Evolutionary conservation across 1,140 invertebrate species (phyloP).

Genomic region (Drosophila obscura): DNA sequence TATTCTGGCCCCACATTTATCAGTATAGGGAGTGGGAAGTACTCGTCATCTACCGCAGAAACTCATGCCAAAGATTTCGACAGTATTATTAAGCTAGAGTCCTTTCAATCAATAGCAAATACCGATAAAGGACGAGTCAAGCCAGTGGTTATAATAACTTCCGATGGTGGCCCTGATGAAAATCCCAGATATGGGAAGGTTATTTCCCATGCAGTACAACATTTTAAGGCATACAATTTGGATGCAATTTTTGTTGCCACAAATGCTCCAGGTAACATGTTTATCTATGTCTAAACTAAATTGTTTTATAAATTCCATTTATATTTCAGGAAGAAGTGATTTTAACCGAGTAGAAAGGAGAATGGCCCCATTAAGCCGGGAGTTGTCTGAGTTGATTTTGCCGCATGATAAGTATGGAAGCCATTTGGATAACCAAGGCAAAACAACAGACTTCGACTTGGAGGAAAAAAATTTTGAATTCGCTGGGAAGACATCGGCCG

Average conservation of each 20-base stretch:
- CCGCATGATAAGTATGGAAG: constrained; percentile 4
- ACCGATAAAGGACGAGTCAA: constrained; percentile 36
- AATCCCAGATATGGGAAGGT: constrained; percentile 82
- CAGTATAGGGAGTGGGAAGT: too few relatives aligned
- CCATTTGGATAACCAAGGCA: too few relatives aligned
- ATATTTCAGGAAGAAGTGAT: constrained; percentile 48
- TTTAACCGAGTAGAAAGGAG: constrained; percentile 69
- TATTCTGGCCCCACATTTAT: too few relatives aligned
- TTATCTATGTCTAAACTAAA: constrained; percentile 7
- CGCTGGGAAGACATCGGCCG: too few relatives aligned
- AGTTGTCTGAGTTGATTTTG: constrained; percentile 65
- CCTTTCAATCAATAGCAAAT: too few relatives aligned
- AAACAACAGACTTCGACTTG: too few relatives aligned
- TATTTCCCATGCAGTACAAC: constrained; percentile 70
- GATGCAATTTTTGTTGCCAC: constrained; percentile 83
- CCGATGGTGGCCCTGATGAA: constrained; percentile 84
- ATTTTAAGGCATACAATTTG: constrained; percentile 81
- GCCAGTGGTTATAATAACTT: background rate
- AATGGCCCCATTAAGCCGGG: constrained; percentile 68
- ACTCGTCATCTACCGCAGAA: background rate
- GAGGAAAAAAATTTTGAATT: too few relatives aligned
- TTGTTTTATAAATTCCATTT: constrained; percentile 6
- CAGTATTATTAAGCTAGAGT: background rate
- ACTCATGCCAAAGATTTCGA: constrained; percentile 2
- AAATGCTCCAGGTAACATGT: constrained; percentile 76